Evolutionary conservation across 2,888 invertebrate genomes (phyloP), one percentile per base, ranked within the genome.

Genomic region (Parelbella ahira): DNA sequence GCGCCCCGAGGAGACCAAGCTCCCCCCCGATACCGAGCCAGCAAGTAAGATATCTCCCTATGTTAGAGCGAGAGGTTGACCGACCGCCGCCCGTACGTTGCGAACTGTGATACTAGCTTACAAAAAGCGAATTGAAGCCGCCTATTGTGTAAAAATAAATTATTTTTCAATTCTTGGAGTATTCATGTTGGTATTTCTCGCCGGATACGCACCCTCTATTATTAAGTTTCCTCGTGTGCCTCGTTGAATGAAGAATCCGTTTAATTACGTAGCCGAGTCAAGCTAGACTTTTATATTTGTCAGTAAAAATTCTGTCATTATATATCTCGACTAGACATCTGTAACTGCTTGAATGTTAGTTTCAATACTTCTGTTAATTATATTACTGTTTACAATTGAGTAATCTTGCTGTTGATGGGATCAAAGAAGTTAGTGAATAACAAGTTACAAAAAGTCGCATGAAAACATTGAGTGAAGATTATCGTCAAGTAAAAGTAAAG

Each of bases 31-130:
- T 66, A 13, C 50, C 65, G 53, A 54, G 45, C 41, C 67, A 36
- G 51, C 89, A 88, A 87, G 89, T 90, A 89, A 89, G 89, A 78
- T 68, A 67, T 63, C 54, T 52, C 55, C 62, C 59, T 68, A 58
- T 66, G 68, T 68, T 74, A 61, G 69, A 60, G 56, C 51, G 51
- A 51, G 58, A 51, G 67, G 63, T 13, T 41, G 27, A 33, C 1
- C 9, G 7, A 34, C 27, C 44, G 34, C 41, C 32, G 37, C 48
- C 23, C 13, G 13, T 9, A 24, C 24, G 7, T 2, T 8, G 37
- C 50, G 29, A 39, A 37, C 54, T 76, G 84, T 80, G 81, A 75
- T 74, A 68, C 48, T 81, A 77, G 68, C 61, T 56, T 65, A 45
- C 78, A 77, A 78, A 72, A 56, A 58, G 42, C 49, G 56, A 56